Base-by-base conservation (phyloP, 2,113 vertebrate species). In the Chlorodrepanis virens region DNA sequence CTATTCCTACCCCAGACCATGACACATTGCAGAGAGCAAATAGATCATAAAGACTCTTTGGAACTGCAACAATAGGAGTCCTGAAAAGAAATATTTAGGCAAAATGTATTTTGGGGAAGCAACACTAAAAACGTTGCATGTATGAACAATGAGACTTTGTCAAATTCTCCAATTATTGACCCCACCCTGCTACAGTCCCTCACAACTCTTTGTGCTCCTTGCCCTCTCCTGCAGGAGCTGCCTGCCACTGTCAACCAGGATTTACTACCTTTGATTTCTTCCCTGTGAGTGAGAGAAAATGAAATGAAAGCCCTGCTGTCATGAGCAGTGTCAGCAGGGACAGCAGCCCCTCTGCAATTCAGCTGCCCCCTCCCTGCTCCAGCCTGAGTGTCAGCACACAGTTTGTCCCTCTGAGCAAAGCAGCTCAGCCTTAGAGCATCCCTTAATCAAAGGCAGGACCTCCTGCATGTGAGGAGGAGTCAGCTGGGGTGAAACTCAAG, bases 351-450 rank as follows among this genome's bases (percentile, higher is more conserved):
- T 35, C 57, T 17, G 70, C 10, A 28, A 20, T 49, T 57, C n/a
- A 61, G 33, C 82, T 92, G 54, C n/a, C 29, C 31, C 75, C 42
- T 79, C 75, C 63, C 78, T 79, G 35, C 77, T 53, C n/a, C 77
- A 35, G 23, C n/a, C 3, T 52, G 74, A 61, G 25, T 27, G 10
- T 14, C 67, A 79, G 28, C 56, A 16, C 39, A 39, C 22, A 6
- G 22, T 18, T 11, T 52, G 50, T 29, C 52, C 67, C 3, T 1
- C 45, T 16, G 37, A 78, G 85, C 59, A 61, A 44, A 86, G 79
- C 75, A 63, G 86, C 79, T 76, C 75, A 76, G 90, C 45, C 39
- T 33, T 24, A 74, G 83, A 88, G 71, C 88, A 63, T 52, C 95
- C 39, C 63, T 27, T 15, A 11, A 33, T 20, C 8, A 0, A 12